Evolutionary conservation across 2,888 invertebrate genomes (phyloP), one percentile per base, ranked within the genome.

Genomic region (Sisyra terminalis): DNA sequence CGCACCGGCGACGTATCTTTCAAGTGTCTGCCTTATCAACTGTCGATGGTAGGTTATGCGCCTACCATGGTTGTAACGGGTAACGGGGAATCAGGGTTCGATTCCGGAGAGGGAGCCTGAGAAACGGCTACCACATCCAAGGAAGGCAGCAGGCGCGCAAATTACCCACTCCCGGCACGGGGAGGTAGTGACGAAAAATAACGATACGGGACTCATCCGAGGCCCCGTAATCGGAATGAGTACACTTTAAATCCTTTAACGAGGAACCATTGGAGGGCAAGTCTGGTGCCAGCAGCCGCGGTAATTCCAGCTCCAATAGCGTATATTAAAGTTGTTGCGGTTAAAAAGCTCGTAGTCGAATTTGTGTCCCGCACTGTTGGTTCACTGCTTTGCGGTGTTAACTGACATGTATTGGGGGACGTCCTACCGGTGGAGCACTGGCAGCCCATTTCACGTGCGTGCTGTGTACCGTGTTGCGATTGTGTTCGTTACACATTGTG

Each of bases 261-360:
- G 47, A 29, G 47, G 47, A 48, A 48, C 24, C 46, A 46, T 45
- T 50, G 46, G 46, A 50, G 47, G 71, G 71, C 68, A 73, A 73
- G 70, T 72, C 72, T 70, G 69, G 70, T 74, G 75, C 73, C 73
- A 75, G 72, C 73, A 74, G 73, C 72, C 70, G 72, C 73, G 72
- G 73, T 74, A 75, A 75, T 69, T 73, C 73, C 73, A 75, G 73
- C 73, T 74, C 71, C 67, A 67, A 68, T 65, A 70, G 69, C 67
- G 69, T 72, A 73, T 75, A 75, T 71, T 73, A 72, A 73, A 70
- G 69, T 74, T 77, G 73, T 70, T 75, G 73, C 71, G 68, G 68
- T 71, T 72, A 50, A 54, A 54, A 52, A 53, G 51, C 52, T 55
- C 54, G 51, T 54, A 53, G 53, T 54, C 49, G 53, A 68, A 73